Evolutionary conservation across 2,888 invertebrate species (phyloP).

Genomic region (Morpho deidamia): DNA sequence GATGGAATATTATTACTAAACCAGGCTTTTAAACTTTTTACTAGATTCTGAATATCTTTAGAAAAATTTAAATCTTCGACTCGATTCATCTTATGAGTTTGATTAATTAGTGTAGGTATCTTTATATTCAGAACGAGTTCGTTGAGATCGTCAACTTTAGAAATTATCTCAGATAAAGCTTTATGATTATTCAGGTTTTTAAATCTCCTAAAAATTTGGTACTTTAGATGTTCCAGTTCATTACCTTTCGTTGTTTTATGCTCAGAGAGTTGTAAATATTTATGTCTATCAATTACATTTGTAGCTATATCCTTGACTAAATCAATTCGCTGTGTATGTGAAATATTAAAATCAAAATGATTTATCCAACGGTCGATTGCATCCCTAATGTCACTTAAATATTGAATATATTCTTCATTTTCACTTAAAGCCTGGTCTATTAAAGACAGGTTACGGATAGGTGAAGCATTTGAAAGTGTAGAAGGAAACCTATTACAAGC

Average conservation of each 20-base stretch:
- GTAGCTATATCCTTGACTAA: constrained; percentile 9
- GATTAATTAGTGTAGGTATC: not conserved
- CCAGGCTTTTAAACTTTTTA: constrained; percentile 9
- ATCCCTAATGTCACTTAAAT: constrained; percentile 6
- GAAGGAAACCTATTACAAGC: not conserved
- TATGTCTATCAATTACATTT: constrained; percentile 17
- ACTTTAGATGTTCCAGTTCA: constrained; percentile 22
- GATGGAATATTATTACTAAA: constrained; percentile 2
- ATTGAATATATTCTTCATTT: not conserved
- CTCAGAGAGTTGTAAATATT: constrained; percentile 18
- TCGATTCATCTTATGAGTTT: not conserved
- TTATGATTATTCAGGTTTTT: constrained; percentile 6
- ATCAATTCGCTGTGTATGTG: constrained; percentile 4
- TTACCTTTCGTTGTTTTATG: constrained; percentile 1
- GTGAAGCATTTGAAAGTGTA: not conserved
- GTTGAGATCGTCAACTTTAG: constrained; percentile 8
- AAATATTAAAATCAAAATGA: not conserved
- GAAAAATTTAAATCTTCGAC: not conserved
- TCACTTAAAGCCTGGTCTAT: not conserved
- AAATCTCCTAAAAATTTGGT: constrained; percentile 18
- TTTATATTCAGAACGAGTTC: not conserved
- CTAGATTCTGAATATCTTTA: not conserved
- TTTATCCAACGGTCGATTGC: constrained; percentile 11
- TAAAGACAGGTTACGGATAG: not conserved
- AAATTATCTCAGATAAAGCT: constrained; percentile 5